Percentiles rank a stretch among this genome's conserved stretches.
Conservation (phyloP, 35 echinoderm and acorn worm species). For the Acanthaster planci region DNA sequence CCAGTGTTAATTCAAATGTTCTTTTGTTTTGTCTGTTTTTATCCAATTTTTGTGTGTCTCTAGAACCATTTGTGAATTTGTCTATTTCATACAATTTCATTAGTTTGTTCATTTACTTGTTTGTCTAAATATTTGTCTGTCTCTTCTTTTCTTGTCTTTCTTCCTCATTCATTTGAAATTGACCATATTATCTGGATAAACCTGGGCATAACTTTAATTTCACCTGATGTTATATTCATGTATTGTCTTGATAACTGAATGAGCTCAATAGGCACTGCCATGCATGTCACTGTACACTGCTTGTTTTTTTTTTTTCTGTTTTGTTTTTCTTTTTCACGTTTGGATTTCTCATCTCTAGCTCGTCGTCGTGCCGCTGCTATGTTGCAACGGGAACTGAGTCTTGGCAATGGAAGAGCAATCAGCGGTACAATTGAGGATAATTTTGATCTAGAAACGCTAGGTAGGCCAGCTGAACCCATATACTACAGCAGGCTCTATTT, state of each 20-base stretch:
- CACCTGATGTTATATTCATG: background rate
- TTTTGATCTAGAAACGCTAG: constrained; percentile 26
- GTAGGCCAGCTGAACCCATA: background rate
- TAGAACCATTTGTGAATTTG: too few species aligned
- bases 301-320: constrained; percentile 34
- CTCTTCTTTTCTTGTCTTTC: too few species aligned
- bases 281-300: constrained; percentile 32
- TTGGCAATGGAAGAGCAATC: constrained; percentile 35
- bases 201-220: too few species aligned
- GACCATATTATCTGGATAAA: too few species aligned
- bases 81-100: too few species aligned
- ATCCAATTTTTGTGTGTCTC: too few species aligned
- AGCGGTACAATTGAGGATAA: constrained; percentile 26
- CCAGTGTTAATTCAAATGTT: too few species aligned
- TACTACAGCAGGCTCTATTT: background rate
- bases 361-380: constrained; percentile 72
- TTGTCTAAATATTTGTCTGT: too few species aligned
- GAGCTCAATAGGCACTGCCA: constrained; percentile 10
- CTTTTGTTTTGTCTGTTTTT: too few species aligned
- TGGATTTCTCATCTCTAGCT: constrained; percentile 44
- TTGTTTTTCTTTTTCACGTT: constrained; percentile 36
- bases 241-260: background rate
- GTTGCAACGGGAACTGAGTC: constrained; percentile 54
- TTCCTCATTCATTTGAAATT: too few species aligned
- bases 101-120: too few species aligned